phyloP scores from a whole-genome alignment of 2,797 vertebrate genomes.

The Catharus ustulatus region DNA sequence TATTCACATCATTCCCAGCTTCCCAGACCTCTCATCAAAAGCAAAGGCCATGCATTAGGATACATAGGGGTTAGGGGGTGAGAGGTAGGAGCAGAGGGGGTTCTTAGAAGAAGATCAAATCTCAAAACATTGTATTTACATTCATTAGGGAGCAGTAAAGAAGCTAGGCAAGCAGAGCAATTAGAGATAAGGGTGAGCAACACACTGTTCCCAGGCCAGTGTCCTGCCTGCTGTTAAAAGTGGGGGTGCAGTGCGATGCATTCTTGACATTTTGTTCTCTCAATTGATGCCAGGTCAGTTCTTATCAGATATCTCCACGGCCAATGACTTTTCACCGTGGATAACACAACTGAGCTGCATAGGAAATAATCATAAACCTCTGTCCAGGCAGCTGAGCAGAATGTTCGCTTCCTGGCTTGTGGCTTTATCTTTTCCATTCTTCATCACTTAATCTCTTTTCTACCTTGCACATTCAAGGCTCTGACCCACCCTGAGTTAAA shows the following conservation, averaged over 20 bases:
- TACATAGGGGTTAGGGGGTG: not conserved
- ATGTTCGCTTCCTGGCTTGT: slow-evolving; percentile 7
- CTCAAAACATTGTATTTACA: not conserved
- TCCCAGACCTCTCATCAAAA: not conserved
- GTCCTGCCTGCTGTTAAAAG: slow-evolving; percentile 50
- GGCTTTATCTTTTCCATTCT: slow-evolving; percentile 20
- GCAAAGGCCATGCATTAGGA: not conserved
- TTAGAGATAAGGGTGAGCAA: slow-evolving; percentile 40
- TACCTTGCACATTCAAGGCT: not conserved
- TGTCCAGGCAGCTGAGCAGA: slow-evolving; percentile 16
- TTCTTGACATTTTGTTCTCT: slow-evolving; percentile 70
- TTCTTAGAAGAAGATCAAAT: not conserved
- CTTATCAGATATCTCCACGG: slow-evolving; percentile 63
- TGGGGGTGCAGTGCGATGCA: not conserved
- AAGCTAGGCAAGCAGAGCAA: not conserved
- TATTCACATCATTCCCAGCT: not conserved
- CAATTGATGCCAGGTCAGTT: slow-evolving; percentile 34
- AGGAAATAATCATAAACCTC: slow-evolving; percentile 21
- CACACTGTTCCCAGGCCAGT: not conserved
- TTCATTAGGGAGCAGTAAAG: slow-evolving; percentile 43
- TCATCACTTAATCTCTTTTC: not conserved
- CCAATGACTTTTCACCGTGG: slow-evolving; percentile 45
- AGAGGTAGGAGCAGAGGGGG: not conserved
- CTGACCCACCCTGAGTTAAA: not conserved
- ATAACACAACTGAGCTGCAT: not conserved